Base-by-base conservation (phyloP, 2,888 invertebrate genomes). In the Diaphora mendica region DNA sequence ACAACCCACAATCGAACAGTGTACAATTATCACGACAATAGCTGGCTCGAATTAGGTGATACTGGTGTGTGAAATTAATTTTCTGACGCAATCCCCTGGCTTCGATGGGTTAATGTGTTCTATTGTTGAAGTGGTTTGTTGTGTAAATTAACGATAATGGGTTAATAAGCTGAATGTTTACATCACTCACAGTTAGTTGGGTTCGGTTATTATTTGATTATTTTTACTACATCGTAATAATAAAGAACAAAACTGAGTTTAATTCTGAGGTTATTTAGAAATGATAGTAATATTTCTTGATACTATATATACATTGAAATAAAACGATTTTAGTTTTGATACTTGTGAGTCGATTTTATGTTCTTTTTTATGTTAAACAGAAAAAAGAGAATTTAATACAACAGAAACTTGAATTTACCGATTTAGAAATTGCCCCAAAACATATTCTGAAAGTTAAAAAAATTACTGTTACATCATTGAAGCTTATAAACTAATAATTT, bases 11-110 rank as follows among this genome's bases (percentile, higher is more conserved):
- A 39, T 39, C 33, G 15, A n/a, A 70, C 48, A 35, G 69, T 48
- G 59, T 67, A 74, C 71, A 71, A 71, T 66, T 74, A 65, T 39
- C 35, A 66, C 70, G 23, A 66, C 51, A 70, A 70, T 66, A 13
- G 33, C 62, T n/a, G 51, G 20, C 44, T 70, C 48, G 59, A 70
- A 74, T 70, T 67, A 73, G 70, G 66, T 62, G 62, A 74, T 67
- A 67, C 33, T 66, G 66, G 62, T 74, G 73, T 48, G 73, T 67
- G 68, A 70, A 70, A 73, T 73, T 73, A 73, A 73, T 73, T 64
- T 70, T 70, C 70, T 70, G 48, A 64, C 64, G 13, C 73, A 59
- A 70, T 70, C 42, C 42, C 51, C 64, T 55, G 39, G 26, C 26
- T 26, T 55, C 64, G 39, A 68, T 64, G 62, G 51, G 64, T 48